Percentiles rank a stretch among this genome's conserved stretches.
Conservation (phyloP, 2,888 invertebrate genomes). For the Colostygia pectinataria region DNA sequence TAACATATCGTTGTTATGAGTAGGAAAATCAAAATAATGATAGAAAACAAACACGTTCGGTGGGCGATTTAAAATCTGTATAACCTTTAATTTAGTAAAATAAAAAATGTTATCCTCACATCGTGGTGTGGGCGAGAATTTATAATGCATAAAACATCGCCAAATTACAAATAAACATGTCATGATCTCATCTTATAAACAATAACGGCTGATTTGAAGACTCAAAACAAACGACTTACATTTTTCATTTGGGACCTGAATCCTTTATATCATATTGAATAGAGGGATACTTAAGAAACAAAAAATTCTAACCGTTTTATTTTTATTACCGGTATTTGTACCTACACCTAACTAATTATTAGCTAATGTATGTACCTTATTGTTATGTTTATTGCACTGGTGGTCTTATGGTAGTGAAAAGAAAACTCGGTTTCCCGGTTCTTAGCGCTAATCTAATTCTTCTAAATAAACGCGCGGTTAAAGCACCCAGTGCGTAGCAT, state of each 20-base stretch:
- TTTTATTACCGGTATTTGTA: too few species aligned
- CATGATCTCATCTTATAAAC: conserved; percentile 19
- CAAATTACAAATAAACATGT: conserved; percentile 23
- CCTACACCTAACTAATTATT: too few species aligned
- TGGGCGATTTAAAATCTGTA: neutral
- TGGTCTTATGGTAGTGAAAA: too few species aligned
- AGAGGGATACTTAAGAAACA: too few species aligned
- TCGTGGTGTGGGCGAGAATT: conserved; percentile 22
- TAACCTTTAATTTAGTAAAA: conserved; percentile 27
- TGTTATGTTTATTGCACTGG: too few species aligned
- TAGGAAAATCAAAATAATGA: too few species aligned
- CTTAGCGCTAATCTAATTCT: too few species aligned
- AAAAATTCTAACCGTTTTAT: too few species aligned
- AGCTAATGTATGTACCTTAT: too few species aligned
- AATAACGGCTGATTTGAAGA: conserved; percentile 12
- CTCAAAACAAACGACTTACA: conserved; percentile 3
- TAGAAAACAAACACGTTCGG: neutral
- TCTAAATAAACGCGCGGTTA: conserved; percentile 1
- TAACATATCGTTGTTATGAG: too few species aligned
- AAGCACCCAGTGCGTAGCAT: conserved; percentile 15
- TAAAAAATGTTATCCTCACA: conserved; percentile 20
- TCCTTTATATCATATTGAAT: too few species aligned
- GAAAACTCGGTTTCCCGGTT: too few species aligned
- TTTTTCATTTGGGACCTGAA: conserved; percentile 1
- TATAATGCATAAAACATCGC: conserved; percentile 16